Conservation (phyloP, 2,888 invertebrate genomes). For the Neocrepidodera transversa region DNA sequence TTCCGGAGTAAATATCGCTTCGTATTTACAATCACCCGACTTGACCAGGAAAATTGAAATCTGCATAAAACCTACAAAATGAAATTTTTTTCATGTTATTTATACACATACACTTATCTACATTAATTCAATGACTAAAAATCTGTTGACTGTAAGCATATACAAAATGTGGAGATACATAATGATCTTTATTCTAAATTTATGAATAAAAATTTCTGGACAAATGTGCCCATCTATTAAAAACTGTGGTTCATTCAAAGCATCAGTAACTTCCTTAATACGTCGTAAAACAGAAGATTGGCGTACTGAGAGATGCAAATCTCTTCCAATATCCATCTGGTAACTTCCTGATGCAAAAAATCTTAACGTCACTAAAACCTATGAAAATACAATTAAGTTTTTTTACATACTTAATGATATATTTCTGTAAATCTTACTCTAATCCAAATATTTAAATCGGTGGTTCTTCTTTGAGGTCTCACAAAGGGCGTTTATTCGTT, state of each 20-base stretch:
- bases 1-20: slow-evolving; percentile 43
- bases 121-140: too few species aligned
- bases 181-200: too few species aligned
- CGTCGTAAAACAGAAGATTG: slow-evolving; percentile 8
- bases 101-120: too few species aligned
- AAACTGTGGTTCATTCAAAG: slow-evolving; percentile 11
- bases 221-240: slow-evolving; percentile 2
- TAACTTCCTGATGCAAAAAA: slow-evolving; percentile 12
- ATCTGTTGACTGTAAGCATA: too few species aligned
- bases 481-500: slow-evolving; percentile 4
- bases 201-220: too few species aligned
- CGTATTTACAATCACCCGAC: slow-evolving; percentile 47
- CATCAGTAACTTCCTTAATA: slow-evolving; percentile 13
- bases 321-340: slow-evolving; percentile 11
- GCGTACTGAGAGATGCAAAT: slow-evolving; percentile 4
- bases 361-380: slow-evolving; percentile 8
- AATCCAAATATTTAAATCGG: slow-evolving; percentile 5
- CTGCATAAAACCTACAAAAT: slow-evolving; percentile 15
- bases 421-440: not conserved
- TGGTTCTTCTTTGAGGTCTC: slow-evolving; percentile 12
- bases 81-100: not conserved
- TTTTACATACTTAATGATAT: not conserved
- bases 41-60: slow-evolving; percentile 16
- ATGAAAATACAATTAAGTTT: not conserved
- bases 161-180: too few species aligned